Conservation (phyloP, 1,140 invertebrate species). For the Zaprionus camerounensis region DNA sequence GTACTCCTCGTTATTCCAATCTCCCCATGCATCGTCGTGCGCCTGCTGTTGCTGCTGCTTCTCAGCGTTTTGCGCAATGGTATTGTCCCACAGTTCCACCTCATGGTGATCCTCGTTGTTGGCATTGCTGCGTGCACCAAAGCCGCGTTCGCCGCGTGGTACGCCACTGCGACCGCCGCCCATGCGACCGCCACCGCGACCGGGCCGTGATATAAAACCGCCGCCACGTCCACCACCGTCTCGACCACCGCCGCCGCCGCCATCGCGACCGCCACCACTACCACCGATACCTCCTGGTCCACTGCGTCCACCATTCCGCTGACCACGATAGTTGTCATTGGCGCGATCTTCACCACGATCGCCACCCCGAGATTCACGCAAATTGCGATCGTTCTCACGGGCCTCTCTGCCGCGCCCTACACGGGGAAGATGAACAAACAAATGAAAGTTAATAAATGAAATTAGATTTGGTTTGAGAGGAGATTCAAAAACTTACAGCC, state of each 20-base stretch:
- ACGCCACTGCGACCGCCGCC: slow-evolving; percentile 65
- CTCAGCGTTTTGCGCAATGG: slow-evolving; percentile 78
- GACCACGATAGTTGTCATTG: slow-evolving; percentile 80
- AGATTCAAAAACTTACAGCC: slow-evolving; percentile 74
- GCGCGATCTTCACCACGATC: slow-evolving; percentile 85
- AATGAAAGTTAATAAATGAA: not conserved
- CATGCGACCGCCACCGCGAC: slow-evolving; percentile 84
- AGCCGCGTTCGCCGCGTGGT: slow-evolving; percentile 85
- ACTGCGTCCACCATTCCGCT: slow-evolving; percentile 80
- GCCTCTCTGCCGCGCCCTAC: slow-evolving; percentile 83
- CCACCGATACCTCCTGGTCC: slow-evolving; percentile 76
- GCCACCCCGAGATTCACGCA: slow-evolving; percentile 84
- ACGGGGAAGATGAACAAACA: not conserved
- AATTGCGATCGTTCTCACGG: slow-evolving; percentile 83
- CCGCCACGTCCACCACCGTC: slow-evolving; percentile 85
- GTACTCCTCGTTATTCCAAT: slow-evolving; percentile 98
- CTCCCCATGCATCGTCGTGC: slow-evolving; percentile 85
- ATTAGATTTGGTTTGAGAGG: not conserved
- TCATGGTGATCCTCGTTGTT: slow-evolving; percentile 83
- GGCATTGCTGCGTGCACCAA: slow-evolving; percentile 75
- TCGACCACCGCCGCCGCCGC: slow-evolving; percentile 85
- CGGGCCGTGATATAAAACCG: slow-evolving; percentile 84
- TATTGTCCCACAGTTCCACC: slow-evolving; percentile 85
- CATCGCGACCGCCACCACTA: slow-evolving; percentile 85
- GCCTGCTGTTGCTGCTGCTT: slow-evolving; percentile 78